Evolutionary conservation across 2,113 vertebrate genomes (phyloP).

Genomic region (Egretta garzetta): DNA sequence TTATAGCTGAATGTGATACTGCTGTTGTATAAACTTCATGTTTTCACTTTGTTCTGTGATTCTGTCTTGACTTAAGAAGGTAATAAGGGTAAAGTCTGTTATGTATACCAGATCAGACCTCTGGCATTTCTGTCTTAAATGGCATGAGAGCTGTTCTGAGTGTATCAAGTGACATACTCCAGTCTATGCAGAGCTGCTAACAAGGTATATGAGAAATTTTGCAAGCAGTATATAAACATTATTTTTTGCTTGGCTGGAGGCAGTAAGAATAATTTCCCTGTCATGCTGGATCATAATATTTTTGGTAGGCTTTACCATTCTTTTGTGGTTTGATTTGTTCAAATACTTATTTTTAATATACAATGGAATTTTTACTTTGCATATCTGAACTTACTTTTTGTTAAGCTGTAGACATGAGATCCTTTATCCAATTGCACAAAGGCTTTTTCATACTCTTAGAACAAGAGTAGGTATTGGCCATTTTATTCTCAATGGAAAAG

Average conservation of each 20-base stretch:
- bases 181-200: not conserved
- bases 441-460: not conserved
- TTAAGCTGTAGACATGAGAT: not conserved
- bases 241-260: not conserved
- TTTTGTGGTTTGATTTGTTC: not conserved
- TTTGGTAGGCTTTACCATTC: not conserved
- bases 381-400: not conserved
- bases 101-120: not conserved
- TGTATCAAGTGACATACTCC: rapidly evolving
- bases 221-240: not conserved
- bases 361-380: not conserved
- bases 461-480: not conserved
- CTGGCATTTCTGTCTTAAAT: not conserved
- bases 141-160: not conserved
- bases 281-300: not conserved
- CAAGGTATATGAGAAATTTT: not conserved
- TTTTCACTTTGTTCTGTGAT: not conserved
- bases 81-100: not conserved
- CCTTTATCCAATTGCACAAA: not conserved
- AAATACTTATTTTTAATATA: not conserved
- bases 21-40: not conserved
- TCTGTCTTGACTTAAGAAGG: not conserved
- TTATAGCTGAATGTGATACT: not conserved
- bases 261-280: not conserved
- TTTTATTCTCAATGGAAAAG: not conserved